Evolutionary conservation across 1,140 invertebrate genomes (phyloP), one percentile per base, ranked within the genome.

Genomic region (Lordiphosa collinella): DNA sequence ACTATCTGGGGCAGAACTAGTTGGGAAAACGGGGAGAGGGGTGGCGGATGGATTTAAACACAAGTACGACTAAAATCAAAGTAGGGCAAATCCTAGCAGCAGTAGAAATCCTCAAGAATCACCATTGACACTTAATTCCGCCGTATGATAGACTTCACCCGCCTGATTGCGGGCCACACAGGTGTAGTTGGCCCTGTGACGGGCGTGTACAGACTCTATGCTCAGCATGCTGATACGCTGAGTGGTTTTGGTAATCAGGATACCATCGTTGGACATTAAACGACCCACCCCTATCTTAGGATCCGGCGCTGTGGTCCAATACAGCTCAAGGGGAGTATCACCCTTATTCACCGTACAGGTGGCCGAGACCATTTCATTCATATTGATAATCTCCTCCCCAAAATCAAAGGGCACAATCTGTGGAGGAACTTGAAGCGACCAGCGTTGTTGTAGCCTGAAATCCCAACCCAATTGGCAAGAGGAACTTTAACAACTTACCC

Each of bases 291-390:
- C 85, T 2, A 70, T 72, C 6, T 66, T 69, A 0, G 87, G 87
- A 44, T 87, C 76, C 47, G 87, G 87, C 6, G 87, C 69, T 13
- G 87, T 88, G 3, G 89, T 89, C 95, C 96, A 97, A 37, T 91
- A 90, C 60, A 97, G 93, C 52, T 93, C 93, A 58, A 97, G 90
- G 0, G 96, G 96, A 56, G 93, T 91, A 88, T 97, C 96, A 34
- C 96, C 96, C 89, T 96, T 96, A 66, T 93, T 93, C 6, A 98
- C 93, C 29, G 94, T 93, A 90, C 97, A 98, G 14, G 93, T 92
- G 38, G 95, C 91, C 18, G 92, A 93, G 25, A 92, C 92, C 87
- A 91, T 92, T 59, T 94, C 93, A 36, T 93, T 93, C 53, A 92
- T 92, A 82, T 94, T 94, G 12, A 94, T 92, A 25, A 92, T 90